phyloP scores from a whole-genome alignment of 1,140 invertebrate species.

The Aphelinus certus region DNA sequence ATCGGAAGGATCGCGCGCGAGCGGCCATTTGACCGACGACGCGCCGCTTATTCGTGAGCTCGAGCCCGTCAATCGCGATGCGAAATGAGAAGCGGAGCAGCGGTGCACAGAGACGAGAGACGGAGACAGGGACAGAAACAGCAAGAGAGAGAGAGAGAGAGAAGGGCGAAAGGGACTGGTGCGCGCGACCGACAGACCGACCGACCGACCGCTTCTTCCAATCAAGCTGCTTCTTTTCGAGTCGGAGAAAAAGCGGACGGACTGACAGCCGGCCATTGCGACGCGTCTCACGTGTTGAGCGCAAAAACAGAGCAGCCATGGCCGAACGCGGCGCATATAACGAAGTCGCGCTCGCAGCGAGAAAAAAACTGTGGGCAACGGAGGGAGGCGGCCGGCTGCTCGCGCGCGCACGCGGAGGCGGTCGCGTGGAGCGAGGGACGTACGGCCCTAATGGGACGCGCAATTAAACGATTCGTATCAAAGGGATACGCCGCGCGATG shows the following conservation, averaged over 20 bases:
- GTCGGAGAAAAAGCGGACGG: conserved; percentile 36
- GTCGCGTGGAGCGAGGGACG: conserved; percentile 33
- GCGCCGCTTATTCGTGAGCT: conserved; percentile 34
- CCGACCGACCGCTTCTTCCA: background rate
- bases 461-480: conserved; percentile 68
- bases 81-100: conserved; percentile 5
- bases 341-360: conserved; percentile 52
- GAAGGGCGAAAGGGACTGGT: conserved; percentile 20
- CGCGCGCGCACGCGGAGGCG: background rate
- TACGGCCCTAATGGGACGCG: conserved; percentile 65
- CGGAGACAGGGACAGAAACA: background rate
- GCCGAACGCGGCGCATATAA: conserved; percentile 45
- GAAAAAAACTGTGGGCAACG: conserved; percentile 62
- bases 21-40: conserved; percentile 40
- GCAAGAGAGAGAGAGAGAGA: background rate
- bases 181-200: too few relatives aligned
- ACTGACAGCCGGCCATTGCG: conserved; percentile 51
- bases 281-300: conserved; percentile 53
- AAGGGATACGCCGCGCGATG: conserved; percentile 60
- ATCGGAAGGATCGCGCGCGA: background rate
- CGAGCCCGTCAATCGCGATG: conserved; percentile 16
- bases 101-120: background rate
- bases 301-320: conserved; percentile 50
- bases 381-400: conserved; percentile 32
- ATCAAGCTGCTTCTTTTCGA: conserved; percentile 30